These are phyloP conservation scores for Zaprionus africanus DNA, from an alignment of 1,140 invertebrate species.

Conservation along the genomic window DNA sequence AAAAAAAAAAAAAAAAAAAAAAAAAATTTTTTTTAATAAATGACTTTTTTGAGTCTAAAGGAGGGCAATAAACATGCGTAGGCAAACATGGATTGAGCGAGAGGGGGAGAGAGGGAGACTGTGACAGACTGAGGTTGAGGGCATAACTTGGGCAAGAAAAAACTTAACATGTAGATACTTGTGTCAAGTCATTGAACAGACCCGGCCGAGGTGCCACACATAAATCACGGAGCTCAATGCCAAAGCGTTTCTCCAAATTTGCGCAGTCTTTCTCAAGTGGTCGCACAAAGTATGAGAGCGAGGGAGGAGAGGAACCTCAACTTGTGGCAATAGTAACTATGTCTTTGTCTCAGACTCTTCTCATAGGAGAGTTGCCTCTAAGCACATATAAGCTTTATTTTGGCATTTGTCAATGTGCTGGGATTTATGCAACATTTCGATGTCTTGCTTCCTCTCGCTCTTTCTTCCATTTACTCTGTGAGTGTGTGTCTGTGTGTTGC, in stretches of 20 bases:
- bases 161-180: constrained; percentile 58
- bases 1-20: no score
- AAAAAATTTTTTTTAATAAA: no score
- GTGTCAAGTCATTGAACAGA: constrained; percentile 38
- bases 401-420: constrained; percentile 79
- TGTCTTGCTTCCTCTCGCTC: constrained; percentile 12
- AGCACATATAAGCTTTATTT: constrained; percentile 81
- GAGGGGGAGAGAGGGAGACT: neutral
- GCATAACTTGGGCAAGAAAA: constrained; percentile 16
- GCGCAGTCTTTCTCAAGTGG: constrained; percentile 38
- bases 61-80: constrained; percentile 47
- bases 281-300: constrained; percentile 6
- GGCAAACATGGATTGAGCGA: constrained; percentile 33
- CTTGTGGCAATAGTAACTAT: constrained; percentile 52
- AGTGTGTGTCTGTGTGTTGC: constrained; percentile 29
- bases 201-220: constrained; percentile 62
- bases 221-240: constrained; percentile 70
- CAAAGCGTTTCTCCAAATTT: constrained; percentile 44
- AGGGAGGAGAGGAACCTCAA: constrained; percentile 23
- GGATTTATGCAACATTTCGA: constrained; percentile 74
- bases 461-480: neutral
- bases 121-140: neutral
- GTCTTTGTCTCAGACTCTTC: constrained; percentile 38
- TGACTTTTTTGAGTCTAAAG: constrained; percentile 54
- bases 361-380: constrained; percentile 46